Evolutionary conservation across 2,888 invertebrate genomes (phyloP), one percentile per base, ranked within the genome.

Genomic region (Cephus nigrinus): DNA sequence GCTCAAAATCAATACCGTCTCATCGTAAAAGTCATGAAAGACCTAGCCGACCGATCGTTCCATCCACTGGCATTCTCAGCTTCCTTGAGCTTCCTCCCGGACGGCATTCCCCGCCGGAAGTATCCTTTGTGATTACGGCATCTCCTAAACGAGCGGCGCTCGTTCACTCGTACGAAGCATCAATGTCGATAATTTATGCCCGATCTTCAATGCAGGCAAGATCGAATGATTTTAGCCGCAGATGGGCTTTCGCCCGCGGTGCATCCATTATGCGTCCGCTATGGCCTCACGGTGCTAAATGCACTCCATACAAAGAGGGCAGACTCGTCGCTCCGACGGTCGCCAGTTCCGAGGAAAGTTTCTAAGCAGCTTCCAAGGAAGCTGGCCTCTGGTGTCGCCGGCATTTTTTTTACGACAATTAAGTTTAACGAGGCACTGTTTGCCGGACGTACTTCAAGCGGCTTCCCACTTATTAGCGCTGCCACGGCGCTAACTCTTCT

Each of bases 391-490:
- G 55, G 55, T 33, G 72, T 74, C 74, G 74, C 15, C 74, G 74
- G 34, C 33, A 71, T 86, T 84, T 71, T 55, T 83, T 83, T 80
- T 83, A 82, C 83, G 84, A 86, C 87, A 86, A 87, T 87, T 86
- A 86, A 86, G 82, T 84, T 87, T 87, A 88, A 88, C 86, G 84
- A 86, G 84, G 83, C 83, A 82, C 82, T 86, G 86, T 86, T 86
- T 88, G 85, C 86, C 83, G 82, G 83, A 87, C 84, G 82, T 84
- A 87, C 86, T 86, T 84, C 84, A 85, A 82, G 83, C 86, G 84
- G 87, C 85, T 87, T 86, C 86, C 86, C 84, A 87, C 85, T 88
- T 88, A 86, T 87, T 88, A 88, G 84, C 86, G 84, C 86, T 84
- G 79, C 75, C 78, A 68, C 35, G 73, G 55, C n/a, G 33, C 34